Evolutionary conservation across 2,888 invertebrate species (phyloP), one percentile per base, ranked within the genome.

Genomic region (Scrobipalpa costella): DNA sequence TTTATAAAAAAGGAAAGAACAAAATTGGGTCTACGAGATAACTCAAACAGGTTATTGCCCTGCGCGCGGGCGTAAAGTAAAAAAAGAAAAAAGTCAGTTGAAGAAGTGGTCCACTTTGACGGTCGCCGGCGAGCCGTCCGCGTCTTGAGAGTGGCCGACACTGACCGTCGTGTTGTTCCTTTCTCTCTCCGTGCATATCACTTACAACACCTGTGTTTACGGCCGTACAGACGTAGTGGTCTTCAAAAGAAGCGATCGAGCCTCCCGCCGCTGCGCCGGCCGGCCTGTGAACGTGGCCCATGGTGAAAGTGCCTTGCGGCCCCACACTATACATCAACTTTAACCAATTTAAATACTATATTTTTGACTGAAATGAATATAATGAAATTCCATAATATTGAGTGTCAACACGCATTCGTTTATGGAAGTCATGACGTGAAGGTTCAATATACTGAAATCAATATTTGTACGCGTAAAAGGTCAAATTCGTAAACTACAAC

Each of bases 221-320:
- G 62, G 64, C 63, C 52, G 68, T 64, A 65, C 59, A 19, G 11
- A 63, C 44, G 44, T 40, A 63, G 58, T 50, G 57, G 61, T 63
- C 34, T 49, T 33, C 58, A 55, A 13, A 57, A 40, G 63, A 62
- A 68, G 68, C 69, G 70, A 66, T 71, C 69, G 72, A 50, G 27
- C 34, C 33, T 34, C 34, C 27, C n/a, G 6, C 15, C 55, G 34
- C 34, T 33, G 33, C 27, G 67, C 67, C 74, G 74, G 73, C 76
- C 76, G 78, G 74, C 69, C 67, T 83, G 82, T 83, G 85, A 82
- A 85, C 82, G 83, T 79, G 81, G 72, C 77, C 83, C 83, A 77
- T 76, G 88, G 90, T 86, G 90, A 90, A 90, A 90, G 90, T 88
- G 85, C 80, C 81, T 76, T 72, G 77, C 79, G 83, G 79, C 55